Conservation (phyloP, 2,888 invertebrate genomes). For the Oxyscelio sp. region DNA sequence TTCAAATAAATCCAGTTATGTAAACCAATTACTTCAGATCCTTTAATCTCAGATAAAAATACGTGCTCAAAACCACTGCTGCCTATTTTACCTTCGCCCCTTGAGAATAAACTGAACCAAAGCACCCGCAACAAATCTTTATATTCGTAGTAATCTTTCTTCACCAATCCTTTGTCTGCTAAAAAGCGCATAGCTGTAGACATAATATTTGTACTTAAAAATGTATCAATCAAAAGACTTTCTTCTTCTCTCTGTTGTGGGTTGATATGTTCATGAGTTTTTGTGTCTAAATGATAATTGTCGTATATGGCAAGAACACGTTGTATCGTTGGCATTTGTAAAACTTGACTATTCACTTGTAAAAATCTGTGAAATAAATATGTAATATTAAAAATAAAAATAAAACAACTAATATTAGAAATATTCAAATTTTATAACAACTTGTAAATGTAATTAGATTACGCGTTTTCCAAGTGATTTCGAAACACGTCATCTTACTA, state of each 20-base stretch:
- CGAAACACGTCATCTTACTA: no score
- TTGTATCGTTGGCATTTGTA: slow-evolving; percentile 92
- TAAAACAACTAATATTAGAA: no score
- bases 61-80: slow-evolving; percentile 98
- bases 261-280: slow-evolving; percentile 93
- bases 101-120: slow-evolving; percentile 95
- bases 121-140: slow-evolving; percentile 92
- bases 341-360: slow-evolving; percentile 90
- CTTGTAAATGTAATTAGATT: no score
- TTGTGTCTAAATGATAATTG: slow-evolving; percentile 94
- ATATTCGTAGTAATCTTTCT: slow-evolving; percentile 90
- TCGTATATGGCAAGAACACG: slow-evolving; percentile 92
- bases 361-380: slow-evolving; percentile 90
- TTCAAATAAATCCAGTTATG: slow-evolving; percentile 97
- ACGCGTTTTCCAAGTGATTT: no score
- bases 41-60: slow-evolving; percentile 95
- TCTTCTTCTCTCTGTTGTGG: slow-evolving; percentile 89
- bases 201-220: slow-evolving; percentile 89
- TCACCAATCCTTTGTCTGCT: slow-evolving; percentile 87
- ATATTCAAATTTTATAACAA: no score
- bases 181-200: slow-evolving; percentile 89
- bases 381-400: slow-evolving; percentile 1
- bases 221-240: slow-evolving; percentile 86
- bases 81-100: slow-evolving; percentile 93
- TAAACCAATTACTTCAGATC: slow-evolving; percentile 92